phyloP scores from a whole-genome alignment of 2,888 invertebrate genomes.

The Eupithecia abbreviata region DNA sequence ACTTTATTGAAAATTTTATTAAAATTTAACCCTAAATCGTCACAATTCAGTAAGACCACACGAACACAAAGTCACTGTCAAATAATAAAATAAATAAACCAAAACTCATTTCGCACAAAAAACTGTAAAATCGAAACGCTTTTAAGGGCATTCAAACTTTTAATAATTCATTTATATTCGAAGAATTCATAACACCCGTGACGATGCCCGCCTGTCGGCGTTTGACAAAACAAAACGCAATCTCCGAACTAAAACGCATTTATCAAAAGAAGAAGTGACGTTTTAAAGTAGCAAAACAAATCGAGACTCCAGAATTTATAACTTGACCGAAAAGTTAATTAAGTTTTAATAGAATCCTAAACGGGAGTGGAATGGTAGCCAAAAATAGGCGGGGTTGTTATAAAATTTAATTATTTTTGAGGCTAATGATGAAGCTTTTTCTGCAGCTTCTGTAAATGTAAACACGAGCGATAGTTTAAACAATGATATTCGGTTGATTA shows the following conservation, averaged over 20 bases:
- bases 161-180: conserved; percentile 53
- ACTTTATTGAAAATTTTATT: background rate
- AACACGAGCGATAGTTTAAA: conserved; percentile 70
- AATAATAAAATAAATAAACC: conserved; percentile 40
- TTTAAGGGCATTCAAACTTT: conserved; percentile 47
- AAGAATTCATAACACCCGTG: conserved; percentile 52
- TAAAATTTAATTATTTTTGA: conserved; percentile 81
- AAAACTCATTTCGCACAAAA: conserved; percentile 41
- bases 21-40: conserved; percentile 2
- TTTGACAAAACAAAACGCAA: conserved; percentile 71
- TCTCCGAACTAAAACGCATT: conserved; percentile 76
- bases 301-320: conserved; percentile 76
- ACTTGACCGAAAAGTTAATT: conserved; percentile 80
- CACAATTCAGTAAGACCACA: conserved; percentile 18
- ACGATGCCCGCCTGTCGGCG: conserved; percentile 69
- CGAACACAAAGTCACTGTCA: conserved; percentile 22
- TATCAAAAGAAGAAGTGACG: conserved; percentile 81
- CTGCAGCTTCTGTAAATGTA: conserved; percentile 64
- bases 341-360: conserved; percentile 83
- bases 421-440: conserved; percentile 75
- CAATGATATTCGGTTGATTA: conserved; percentile 46
- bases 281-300: conserved; percentile 83
- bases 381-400: conserved; percentile 83
- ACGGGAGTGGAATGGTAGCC: conserved; percentile 83
- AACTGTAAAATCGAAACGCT: conserved; percentile 47